These are phyloP conservation scores for Netelia virgata DNA, from an alignment of 2,888 invertebrate genomes.

Conservation along the genomic window DNA sequence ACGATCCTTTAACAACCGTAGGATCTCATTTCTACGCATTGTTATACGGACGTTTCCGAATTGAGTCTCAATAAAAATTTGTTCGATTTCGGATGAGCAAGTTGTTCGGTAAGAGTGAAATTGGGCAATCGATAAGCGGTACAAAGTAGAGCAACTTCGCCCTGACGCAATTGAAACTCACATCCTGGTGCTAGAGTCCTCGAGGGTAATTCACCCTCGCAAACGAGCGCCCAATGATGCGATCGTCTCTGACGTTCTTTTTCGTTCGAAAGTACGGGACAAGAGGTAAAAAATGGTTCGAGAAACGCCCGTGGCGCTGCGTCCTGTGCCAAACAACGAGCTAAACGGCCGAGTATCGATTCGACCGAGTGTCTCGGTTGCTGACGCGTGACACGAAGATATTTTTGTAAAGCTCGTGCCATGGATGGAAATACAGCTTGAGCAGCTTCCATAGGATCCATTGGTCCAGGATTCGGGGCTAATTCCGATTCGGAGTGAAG, in stretches of 20 bases:
- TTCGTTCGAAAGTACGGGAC: slow-evolving; percentile 94
- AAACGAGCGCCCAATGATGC: slow-evolving; percentile 98
- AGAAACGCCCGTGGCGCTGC: slow-evolving; percentile 97
- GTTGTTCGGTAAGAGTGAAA: slow-evolving; percentile 97
- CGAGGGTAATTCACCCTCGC: slow-evolving; percentile 94
- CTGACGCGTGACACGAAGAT: slow-evolving; percentile 96
- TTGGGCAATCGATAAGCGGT: slow-evolving; percentile 95
- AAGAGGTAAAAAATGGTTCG: slow-evolving; percentile 95
- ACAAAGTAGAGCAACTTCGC: slow-evolving; percentile 96
- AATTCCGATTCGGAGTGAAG: slow-evolving; percentile 91
- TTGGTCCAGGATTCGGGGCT: slow-evolving; percentile 88
- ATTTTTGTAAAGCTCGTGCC: slow-evolving; percentile 98
- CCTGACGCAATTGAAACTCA: slow-evolving; percentile 96
- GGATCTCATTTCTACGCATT: neutral
- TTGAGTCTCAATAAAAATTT: slow-evolving; percentile 97
- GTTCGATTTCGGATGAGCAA: slow-evolving; percentile 97
- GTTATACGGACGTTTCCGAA: slow-evolving; percentile 98
- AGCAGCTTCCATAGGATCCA: slow-evolving; percentile 98
- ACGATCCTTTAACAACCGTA: neutral
- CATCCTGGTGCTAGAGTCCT: slow-evolving; percentile 93
- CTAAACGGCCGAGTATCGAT: slow-evolving; percentile 95
- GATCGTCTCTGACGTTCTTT: slow-evolving; percentile 91
- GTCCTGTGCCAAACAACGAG: slow-evolving; percentile 96
- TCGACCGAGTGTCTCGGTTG: slow-evolving; percentile 98
- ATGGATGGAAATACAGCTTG: slow-evolving; percentile 99